A percentile compares a stretch with the other conserved stretches of the same genome.
Evolutionary conservation across 2,113 vertebrate species (phyloP).

Genomic region (Rhea americana): DNA sequence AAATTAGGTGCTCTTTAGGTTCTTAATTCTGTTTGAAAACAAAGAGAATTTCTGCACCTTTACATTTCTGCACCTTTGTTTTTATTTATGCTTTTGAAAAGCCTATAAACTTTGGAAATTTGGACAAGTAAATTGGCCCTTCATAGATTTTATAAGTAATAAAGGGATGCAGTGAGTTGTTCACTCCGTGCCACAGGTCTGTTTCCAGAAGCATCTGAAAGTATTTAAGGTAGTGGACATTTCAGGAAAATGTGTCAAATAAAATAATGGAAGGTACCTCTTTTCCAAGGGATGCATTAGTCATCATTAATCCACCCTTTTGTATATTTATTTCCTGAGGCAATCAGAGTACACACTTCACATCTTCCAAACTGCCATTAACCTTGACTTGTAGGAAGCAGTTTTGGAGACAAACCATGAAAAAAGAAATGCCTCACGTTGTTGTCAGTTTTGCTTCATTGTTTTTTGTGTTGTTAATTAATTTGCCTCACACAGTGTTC

Average conservation of each 20-base stretch:
- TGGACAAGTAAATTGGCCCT: neutral
- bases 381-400: neutral
- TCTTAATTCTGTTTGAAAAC: neutral
- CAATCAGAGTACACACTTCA: neutral
- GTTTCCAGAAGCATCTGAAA: slow-evolving; percentile 41
- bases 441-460: slow-evolving; percentile 18
- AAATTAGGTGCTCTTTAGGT: neutral
- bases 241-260: neutral
- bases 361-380: neutral
- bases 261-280: neutral
- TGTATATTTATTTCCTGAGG: neutral
- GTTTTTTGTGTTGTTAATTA: slow-evolving; percentile 17
- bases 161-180: slow-evolving; percentile 15
- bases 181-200: slow-evolving; percentile 18
- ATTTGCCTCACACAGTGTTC: neutral
- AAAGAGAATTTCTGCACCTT: neutral
- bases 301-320: neutral
- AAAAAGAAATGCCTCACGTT: neutral
- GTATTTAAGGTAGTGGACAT: slow-evolving; percentile 19
- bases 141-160: slow-evolving; percentile 35
- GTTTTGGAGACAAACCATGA: neutral
- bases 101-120: neutral
- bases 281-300: neutral
- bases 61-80: slow-evolving; percentile 15
- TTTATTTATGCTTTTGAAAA: neutral